Conservation (phyloP, 2,888 invertebrate genomes). For the Pardosa pseudoannulata region DNA sequence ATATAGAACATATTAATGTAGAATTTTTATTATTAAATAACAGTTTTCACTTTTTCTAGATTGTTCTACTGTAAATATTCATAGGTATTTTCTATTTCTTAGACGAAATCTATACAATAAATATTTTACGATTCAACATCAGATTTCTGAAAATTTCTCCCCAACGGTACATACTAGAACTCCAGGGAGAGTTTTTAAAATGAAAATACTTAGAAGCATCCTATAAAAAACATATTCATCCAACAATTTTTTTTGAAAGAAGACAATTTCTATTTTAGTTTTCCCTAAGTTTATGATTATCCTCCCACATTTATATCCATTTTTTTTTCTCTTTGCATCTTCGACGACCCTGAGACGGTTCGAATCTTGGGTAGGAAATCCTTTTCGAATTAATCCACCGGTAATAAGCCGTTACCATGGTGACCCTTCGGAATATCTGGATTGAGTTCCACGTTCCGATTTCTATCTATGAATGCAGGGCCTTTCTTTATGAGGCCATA, state of each 20-base stretch:
- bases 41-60: no score
- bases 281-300: conserved; percentile 3
- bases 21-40: no score
- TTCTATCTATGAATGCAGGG: not conserved
- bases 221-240: no score
- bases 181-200: not conserved
- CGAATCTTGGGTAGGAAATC: conserved; percentile 37
- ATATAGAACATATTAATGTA: no score
- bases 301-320: conserved; percentile 4
- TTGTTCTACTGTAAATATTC: no score
- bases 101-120: no score
- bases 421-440: not conserved
- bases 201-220: not conserved
- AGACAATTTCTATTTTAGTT: not conserved
- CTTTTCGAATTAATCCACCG: conserved; percentile 63
- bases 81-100: no score
- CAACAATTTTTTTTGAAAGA: no score
- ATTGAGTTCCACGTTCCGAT: not conserved
- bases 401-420: conserved; percentile 61
- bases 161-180: not conserved
- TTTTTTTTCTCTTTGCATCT: no score
- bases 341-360: conserved; percentile 23
- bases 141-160: no score
- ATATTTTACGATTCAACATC: no score
- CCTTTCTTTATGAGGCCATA: not conserved